phyloP scores from a whole-genome alignment of 2,113 vertebrate species.

The Rousettus leschenaultii region DNA sequence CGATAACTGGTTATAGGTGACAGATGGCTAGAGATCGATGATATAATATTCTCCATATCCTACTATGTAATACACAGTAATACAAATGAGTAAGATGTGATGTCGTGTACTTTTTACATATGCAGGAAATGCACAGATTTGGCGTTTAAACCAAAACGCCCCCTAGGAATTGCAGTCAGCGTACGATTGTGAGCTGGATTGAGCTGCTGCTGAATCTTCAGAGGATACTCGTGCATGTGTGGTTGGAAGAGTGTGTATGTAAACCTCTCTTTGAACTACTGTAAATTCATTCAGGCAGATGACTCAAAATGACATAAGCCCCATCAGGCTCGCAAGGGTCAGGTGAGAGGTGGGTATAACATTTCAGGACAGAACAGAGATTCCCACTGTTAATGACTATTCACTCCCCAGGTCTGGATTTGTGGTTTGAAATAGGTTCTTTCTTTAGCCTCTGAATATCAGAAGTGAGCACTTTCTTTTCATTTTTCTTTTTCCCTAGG shows the following conservation, averaged over 20 bases:
- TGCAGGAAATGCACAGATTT: background rate
- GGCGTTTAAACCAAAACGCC: background rate
- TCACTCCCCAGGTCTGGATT: background rate
- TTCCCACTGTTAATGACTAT: background rate
- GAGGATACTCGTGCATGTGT: background rate
- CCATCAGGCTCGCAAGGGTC: background rate
- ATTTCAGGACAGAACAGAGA: background rate
- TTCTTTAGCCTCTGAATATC: background rate
- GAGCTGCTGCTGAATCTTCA: background rate
- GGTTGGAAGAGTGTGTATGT: background rate
- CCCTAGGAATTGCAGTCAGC: background rate
- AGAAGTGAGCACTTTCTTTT: background rate
- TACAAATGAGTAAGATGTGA: background rate
- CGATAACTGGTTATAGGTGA: background rate
- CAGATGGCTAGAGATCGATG: background rate
- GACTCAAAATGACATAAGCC: background rate
- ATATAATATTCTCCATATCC: background rate
- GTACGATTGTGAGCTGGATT: background rate
- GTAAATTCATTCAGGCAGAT: conserved; percentile 29
- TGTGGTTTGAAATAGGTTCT: background rate
- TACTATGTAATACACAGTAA: background rate
- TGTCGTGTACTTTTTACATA: background rate
- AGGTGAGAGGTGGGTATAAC: background rate
- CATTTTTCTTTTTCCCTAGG: background rate
- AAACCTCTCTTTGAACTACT: background rate